A percentile compares a stretch with the other conserved stretches of the same genome.
Evolutionary conservation across 2,113 vertebrate genomes (phyloP).

Genomic region (Amazona vittata): DNA sequence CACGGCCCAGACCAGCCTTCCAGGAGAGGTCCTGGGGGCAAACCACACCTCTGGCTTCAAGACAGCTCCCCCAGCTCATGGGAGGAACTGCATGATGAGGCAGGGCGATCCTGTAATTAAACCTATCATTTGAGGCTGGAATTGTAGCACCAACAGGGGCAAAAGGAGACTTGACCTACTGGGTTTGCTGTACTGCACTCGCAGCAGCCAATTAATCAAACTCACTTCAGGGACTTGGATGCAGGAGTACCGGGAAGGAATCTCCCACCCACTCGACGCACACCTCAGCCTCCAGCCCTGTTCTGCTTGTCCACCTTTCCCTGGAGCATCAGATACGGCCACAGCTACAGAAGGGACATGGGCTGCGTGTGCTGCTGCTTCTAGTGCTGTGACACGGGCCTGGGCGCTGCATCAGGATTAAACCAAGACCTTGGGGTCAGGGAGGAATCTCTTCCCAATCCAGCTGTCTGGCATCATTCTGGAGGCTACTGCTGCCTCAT

Average conservation of each 20-base stretch:
- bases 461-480: neutral
- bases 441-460: neutral
- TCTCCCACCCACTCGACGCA: neutral
- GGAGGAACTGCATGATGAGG: neutral
- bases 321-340: neutral
- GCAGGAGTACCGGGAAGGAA: neutral
- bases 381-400: neutral
- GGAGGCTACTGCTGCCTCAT: neutral
- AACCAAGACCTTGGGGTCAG: neutral
- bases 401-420: neutral
- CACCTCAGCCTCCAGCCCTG: neutral
- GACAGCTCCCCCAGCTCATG: neutral
- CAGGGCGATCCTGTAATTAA: neutral
- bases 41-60: fast-evolving
- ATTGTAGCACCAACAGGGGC: neutral
- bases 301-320: neutral
- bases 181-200: neutral
- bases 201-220: neutral
- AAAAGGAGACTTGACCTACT: neutral
- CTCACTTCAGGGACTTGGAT: neutral
- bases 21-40: neutral
- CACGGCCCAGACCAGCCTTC: fast-evolving
- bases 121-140: neutral
- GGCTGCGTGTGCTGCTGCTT: neutral
- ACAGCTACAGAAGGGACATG: neutral